Base-by-base conservation (phyloP, 2,113 vertebrate genomes). In the Pelmatolapia mariae region DNA sequence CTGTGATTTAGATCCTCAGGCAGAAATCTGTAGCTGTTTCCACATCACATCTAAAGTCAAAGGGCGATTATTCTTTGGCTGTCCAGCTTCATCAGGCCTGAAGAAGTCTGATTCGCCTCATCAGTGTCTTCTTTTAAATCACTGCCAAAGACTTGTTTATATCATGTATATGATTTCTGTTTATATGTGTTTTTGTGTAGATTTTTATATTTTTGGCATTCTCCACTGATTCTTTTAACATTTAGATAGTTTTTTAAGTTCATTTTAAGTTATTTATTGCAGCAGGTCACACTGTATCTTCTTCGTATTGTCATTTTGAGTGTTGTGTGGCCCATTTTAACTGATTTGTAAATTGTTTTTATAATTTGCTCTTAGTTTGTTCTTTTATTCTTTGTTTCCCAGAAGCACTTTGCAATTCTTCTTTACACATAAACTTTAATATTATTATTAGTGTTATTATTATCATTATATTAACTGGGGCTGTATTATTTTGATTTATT, bases 1-100 rank as follows among this genome's bases (percentile, higher is more conserved):
- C n/a, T n/a, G n/a, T n/a, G n/a, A 66, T 66, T 66, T 38, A 38
- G 33, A 38, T 38, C 61, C 33, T 66, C 0, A 8, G 61, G 0
- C 33, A 38, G 33, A 66, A 38, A 66, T 38, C 61, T 66, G 61
- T 66, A 66, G 4, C n/a, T 38, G 10, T 66, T 38, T 66, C 61
- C 61, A 38, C 33, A 8, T 38, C 19, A 66, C 33, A 0, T 66
- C 61, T 66, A 66, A 22, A 0, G 61, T 66, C 61, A 66, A 66
- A 38, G 61, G 33, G 61, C 10, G 19, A 66, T 66, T 66, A n/a
- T n/a, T 19, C 1, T 66, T 66, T n/a, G 61, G 33, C 33, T 38
- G 33, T 40, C 6, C 4, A 40, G 36, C 19, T 19, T 68, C 12
- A 3, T 15, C 36, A 38, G n/a, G 1, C 36, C 36, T 40, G 36